A percentile compares a stretch with the other conserved stretches of the same genome.
Evolutionary conservation across 2,888 invertebrate species (phyloP).

Genomic region (Carterocephalus palaemon): DNA sequence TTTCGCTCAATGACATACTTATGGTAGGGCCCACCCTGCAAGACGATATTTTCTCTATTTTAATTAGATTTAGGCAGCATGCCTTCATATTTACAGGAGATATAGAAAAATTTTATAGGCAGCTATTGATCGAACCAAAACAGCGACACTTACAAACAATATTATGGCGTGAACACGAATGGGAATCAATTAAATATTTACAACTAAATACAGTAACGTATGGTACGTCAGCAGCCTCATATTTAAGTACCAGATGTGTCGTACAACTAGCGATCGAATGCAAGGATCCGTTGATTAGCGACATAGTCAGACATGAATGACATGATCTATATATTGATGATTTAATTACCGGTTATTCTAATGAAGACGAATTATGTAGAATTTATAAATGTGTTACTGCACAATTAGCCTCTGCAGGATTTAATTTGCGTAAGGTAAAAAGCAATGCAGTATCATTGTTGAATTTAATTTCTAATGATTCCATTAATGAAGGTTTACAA

Average conservation of each 20-base stretch:
- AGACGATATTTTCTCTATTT: conserved; percentile 37
- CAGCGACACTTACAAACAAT: conserved; percentile 44
- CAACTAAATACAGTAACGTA: conserved; percentile 37
- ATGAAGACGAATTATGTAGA: not conserved
- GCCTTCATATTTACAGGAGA: conserved; percentile 40
- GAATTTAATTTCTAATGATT: not conserved
- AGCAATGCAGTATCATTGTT: conserved; percentile 9
- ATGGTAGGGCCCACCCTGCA: conserved; percentile 41
- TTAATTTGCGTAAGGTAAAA: conserved; percentile 16
- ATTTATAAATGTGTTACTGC: conserved; percentile 1
- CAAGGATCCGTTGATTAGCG: not conserved
- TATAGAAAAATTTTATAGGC: conserved; percentile 46
- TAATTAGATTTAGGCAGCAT: conserved; percentile 39
- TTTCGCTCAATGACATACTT: conserved; percentile 40
- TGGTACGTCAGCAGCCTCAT: conserved; percentile 33
- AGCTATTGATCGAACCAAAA: conserved; percentile 35
- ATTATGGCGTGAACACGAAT: conserved; percentile 38
- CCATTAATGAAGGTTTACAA: not conserved
- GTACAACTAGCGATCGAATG: conserved; percentile 16
- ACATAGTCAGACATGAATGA: conserved; percentile 11
- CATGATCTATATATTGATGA: conserved; percentile 21
- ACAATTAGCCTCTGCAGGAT: conserved; percentile 6
- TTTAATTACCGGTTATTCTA: conserved; percentile 4
- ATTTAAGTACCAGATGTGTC: conserved; percentile 20
- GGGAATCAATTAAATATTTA: conserved; percentile 28